These are phyloP conservation scores for Macrosiphum euphorbiae DNA, from an alignment of 2,888 invertebrate genomes.

Conservation along the genomic window DNA sequence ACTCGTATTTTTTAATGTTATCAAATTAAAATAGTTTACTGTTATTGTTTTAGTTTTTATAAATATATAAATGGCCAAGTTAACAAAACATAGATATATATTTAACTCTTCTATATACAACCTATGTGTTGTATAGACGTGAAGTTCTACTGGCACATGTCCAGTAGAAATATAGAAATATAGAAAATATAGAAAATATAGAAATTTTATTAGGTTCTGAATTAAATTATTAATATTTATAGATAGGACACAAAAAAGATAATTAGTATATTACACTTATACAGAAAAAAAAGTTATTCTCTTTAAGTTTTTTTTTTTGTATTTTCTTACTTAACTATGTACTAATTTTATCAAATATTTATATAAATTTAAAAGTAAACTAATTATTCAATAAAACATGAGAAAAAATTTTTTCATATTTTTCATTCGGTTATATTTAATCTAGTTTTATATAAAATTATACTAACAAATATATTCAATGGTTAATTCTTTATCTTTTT, in stretches of 20 bases:
- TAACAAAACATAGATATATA: constrained; percentile 7
- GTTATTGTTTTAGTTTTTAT: neutral
- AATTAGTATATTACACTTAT: neutral
- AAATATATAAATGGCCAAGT: neutral
- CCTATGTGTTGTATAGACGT: neutral
- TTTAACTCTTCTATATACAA: neutral
- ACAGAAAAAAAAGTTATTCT: neutral
- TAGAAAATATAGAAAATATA: too few relatives aligned
- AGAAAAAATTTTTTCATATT: neutral
- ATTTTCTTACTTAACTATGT: neutral
- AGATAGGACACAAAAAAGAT: neutral
- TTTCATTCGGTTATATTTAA: neutral
- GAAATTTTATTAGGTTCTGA: neutral
- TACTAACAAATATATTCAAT: neutral
- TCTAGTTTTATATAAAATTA: neutral
- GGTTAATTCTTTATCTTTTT: neutral
- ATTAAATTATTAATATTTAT: constrained; percentile 3
- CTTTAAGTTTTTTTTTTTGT: neutral
- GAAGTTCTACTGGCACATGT: neutral
- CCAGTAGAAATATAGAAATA: too few relatives aligned
- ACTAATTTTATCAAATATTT: neutral
- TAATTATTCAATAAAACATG: neutral
- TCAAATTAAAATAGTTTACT: neutral
- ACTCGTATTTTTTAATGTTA: neutral
- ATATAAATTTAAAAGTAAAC: neutral